Percentiles rank a stretch among this genome's conserved stretches.
phyloP scores from a whole-genome alignment of 2,797 vertebrate species.

The Heterohyrax brucei region DNA sequence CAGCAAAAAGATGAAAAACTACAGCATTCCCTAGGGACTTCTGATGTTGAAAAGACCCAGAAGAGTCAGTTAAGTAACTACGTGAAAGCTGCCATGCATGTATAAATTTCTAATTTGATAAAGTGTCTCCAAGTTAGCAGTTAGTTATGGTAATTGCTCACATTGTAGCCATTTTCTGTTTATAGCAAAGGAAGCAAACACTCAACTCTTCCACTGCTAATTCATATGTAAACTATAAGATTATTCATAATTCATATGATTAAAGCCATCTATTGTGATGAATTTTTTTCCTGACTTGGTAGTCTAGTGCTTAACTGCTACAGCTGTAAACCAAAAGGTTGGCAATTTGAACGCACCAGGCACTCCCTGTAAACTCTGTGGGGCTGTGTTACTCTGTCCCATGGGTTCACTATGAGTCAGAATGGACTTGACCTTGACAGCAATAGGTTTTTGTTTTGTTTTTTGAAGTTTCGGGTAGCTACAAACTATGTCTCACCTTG shows the following conservation, averaged over 20 bases:
- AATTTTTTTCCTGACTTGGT: constrained; percentile 18
- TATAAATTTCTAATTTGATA: constrained; percentile 37
- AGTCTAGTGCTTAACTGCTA: too few species aligned
- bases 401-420: too few species aligned
- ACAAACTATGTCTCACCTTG: not conserved
- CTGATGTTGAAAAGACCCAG: not conserved
- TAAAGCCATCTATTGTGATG: not conserved
- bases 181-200: not conserved
- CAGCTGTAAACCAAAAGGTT: too few species aligned
- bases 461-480: too few species aligned
- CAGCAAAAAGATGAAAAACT: not conserved
- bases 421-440: too few species aligned
- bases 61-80: not conserved
- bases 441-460: too few species aligned
- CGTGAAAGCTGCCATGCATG: not conserved
- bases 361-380: too few species aligned
- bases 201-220: not conserved
- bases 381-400: too few species aligned
- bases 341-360: too few species aligned
- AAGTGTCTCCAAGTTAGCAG: constrained; percentile 7
- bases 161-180: not conserved
- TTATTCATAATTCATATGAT: not conserved
- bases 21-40: not conserved
- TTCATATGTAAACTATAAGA: not conserved
- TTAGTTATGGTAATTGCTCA: not conserved